Percentiles rank a stretch among this genome's conserved stretches.
Conservation (phyloP, 2,113 vertebrate genomes). For the Seriola quinqueradiata region DNA sequence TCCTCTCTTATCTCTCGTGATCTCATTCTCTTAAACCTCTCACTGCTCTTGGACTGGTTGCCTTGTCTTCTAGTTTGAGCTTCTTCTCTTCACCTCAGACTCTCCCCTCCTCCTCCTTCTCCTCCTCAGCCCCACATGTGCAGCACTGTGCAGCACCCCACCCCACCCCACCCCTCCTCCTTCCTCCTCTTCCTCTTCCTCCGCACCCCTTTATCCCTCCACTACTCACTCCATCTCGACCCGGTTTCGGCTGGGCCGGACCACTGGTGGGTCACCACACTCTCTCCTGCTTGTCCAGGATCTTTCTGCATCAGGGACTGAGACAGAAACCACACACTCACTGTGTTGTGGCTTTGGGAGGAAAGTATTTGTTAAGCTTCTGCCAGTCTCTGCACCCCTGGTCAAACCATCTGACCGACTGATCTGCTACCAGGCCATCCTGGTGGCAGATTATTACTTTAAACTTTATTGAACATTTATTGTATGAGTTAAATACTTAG, state of each 20-base stretch:
- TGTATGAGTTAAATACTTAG: background rate
- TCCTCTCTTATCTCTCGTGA: constrained; percentile 45
- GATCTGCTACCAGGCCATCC: constrained; percentile 54
- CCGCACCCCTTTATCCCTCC: constrained; percentile 63
- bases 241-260: constrained; percentile 74
- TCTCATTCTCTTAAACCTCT: constrained; percentile 65
- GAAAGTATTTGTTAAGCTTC: constrained; percentile 85
- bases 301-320: constrained; percentile 82
- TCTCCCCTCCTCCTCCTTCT: constrained; percentile 33
- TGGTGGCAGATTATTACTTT: constrained; percentile 37
- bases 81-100: constrained; percentile 86
- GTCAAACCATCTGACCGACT: constrained; percentile 5
- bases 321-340: constrained; percentile 81
- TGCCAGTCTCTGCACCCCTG: constrained; percentile 63
- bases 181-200: constrained; percentile 35
- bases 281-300: constrained; percentile 85
- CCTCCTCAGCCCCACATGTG: constrained; percentile 64
- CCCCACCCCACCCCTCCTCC: constrained; percentile 9
- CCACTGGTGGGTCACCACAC: constrained; percentile 77
- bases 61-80: constrained; percentile 89
- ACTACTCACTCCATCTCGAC: constrained; percentile 75
- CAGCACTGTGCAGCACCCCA: constrained; percentile 69
- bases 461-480: background rate
- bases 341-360: constrained; percentile 80
- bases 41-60: constrained; percentile 87